Percentiles rank a stretch among this genome's conserved stretches.
phyloP scores from a whole-genome alignment of 1,140 invertebrate species.

The Arion vulgaris region DNA sequence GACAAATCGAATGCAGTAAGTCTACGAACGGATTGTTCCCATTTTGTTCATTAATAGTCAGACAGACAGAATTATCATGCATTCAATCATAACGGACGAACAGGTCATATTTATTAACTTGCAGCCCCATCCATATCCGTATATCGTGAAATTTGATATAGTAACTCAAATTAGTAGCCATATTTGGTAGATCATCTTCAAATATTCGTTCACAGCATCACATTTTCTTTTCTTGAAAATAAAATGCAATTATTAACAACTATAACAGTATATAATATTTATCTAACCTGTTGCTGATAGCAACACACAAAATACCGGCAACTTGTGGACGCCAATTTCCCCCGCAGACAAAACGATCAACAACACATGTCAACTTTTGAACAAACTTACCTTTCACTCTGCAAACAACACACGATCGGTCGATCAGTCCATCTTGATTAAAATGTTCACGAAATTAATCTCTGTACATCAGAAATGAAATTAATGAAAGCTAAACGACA shows the following conservation, averaged over 20 bases:
- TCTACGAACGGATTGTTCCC: too few species aligned
- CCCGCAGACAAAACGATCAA: neutral
- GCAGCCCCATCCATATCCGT: too few species aligned
- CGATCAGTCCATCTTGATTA: neutral
- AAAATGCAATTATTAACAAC: neutral
- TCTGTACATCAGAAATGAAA: neutral
- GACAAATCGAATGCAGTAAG: too few species aligned
- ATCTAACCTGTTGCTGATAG: neutral
- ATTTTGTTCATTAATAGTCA: too few species aligned
- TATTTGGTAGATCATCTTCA: too few species aligned
- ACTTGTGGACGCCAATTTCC: neutral
- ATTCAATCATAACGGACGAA: too few species aligned
- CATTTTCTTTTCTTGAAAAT: neutral
- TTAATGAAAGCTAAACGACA: neutral
- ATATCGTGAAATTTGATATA: too few species aligned
- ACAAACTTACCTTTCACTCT: neutral
- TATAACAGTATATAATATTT: neutral
- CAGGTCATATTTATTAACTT: too few species aligned
- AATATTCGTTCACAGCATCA: too few species aligned
- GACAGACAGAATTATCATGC: too few species aligned
- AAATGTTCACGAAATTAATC: neutral
- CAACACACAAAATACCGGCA: conserved; percentile 8
- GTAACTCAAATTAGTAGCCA: too few species aligned
- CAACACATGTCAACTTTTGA: neutral
- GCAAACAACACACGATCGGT: neutral